Percentiles rank a stretch among this genome's conserved stretches.
Conservation (phyloP, 2,797 vertebrate species). For the Nasua narica region DNA sequence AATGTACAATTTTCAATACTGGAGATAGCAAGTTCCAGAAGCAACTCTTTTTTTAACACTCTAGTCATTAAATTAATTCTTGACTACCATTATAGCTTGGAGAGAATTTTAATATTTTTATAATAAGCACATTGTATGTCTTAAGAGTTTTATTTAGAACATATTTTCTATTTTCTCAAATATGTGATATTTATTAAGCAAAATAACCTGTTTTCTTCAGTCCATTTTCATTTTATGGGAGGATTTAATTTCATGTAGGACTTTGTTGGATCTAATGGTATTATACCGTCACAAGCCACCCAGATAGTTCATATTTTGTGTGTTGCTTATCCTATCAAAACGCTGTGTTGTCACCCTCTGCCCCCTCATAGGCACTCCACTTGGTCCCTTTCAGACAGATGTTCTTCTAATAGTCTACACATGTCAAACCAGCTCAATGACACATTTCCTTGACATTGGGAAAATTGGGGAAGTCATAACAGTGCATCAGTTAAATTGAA, state of each 20-base stretch:
- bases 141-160: slow-evolving; percentile 27
- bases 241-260: not conserved
- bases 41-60: not conserved
- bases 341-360: not conserved
- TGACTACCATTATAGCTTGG: not conserved
- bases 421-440: not conserved
- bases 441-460: not conserved
- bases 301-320: not conserved
- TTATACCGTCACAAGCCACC: not conserved
- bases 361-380: not conserved
- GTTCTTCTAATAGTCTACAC: not conserved
- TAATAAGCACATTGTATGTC: not conserved
- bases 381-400: not conserved
- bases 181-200: slow-evolving; percentile 1
- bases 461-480: not conserved
- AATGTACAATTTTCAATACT: not conserved
- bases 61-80: not conserved
- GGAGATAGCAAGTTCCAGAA: not conserved
- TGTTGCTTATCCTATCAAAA: not conserved
- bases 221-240: not conserved
- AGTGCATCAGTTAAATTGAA: not conserved
- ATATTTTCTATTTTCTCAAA: not conserved
- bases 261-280: not conserved
- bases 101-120: not conserved
- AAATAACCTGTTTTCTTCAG: not conserved